Evolutionary conservation across 2,888 invertebrate genomes (phyloP), one percentile per base, ranked within the genome.

Genomic region (Tipula vernalis): DNA sequence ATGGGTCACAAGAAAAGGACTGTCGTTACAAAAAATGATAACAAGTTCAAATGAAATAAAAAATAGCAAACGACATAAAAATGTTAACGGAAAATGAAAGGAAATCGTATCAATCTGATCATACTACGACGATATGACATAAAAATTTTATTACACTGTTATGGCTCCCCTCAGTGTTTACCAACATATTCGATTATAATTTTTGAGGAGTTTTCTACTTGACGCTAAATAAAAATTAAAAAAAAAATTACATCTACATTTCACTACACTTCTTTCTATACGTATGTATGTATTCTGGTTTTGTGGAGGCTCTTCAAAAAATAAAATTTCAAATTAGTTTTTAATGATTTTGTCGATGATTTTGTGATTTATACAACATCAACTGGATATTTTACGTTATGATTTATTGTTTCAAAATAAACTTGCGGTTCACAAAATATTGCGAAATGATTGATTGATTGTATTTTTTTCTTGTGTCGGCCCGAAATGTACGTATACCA

Each of bases 271-370:
- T 39, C 15, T 5, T 57, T 15, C 39, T 51, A 51, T 15, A 57
- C n/a, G n/a, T 15, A 57, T 5, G 6, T 57, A 57, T 57, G 10
- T 57, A 57, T 57, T 57, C 15, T 57, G 51, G 51, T 57, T 6
- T 15, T 18, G 15, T 71, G 71, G 3, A 71, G 5, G 71, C 28
- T 28, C 10, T 71, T 71, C 10, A 10, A n/a, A 15, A 71, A 28
- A 71, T 28, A 10, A 71, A 71, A 18, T 71, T 71, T 71, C 71
- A 71, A 71, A 71, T 71, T 71, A 71, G 28, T 71, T 71, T 71
- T 71, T 71, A 71, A 71, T 71, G 71, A 71, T 71, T 71, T 71
- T 71, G 71, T 71, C 71, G 71, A 71, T 71, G 71, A 71, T 71
- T 71, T 71, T 71, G 28, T 71, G 71, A 71, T 71, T 71, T 71